Evolutionary conservation across 1,140 invertebrate genomes (phyloP).

Genomic region (Eufriesea mexicana): DNA sequence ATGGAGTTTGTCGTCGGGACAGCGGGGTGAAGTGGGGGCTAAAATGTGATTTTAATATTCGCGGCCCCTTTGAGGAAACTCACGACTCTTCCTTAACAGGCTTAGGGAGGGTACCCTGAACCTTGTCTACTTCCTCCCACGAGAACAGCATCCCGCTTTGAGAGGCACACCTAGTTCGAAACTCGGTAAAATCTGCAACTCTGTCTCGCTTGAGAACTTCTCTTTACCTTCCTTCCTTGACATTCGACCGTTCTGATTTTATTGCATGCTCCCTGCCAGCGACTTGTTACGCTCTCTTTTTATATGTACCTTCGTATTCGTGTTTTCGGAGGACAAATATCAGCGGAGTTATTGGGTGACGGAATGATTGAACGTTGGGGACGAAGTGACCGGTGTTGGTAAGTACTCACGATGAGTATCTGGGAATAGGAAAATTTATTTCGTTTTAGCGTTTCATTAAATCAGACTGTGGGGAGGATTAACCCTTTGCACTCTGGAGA

Average conservation of each 20-base stretch:
- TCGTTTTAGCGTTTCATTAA: no score
- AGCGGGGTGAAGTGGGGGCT: conserved; percentile 52
- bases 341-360: no score
- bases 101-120: conserved; percentile 64
- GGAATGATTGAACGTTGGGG: no score
- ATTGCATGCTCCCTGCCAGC: conserved; percentile 4
- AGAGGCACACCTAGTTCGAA: conserved; percentile 70
- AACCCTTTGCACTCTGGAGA: no score
- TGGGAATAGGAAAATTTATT: no score
- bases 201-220: conserved; percentile 47
- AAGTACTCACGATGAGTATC: no score
- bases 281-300: neutral
- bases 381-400: no score
- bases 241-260: conserved; percentile 55
- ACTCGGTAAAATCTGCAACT: conserved; percentile 74
- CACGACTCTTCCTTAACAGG: conserved; percentile 75
- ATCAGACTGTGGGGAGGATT: no score
- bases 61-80: conserved; percentile 76
- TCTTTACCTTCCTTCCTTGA: conserved; percentile 41
- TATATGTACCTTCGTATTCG: neutral
- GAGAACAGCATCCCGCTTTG: conserved; percentile 70
- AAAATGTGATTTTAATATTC: conserved; percentile 80
- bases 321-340: no score
- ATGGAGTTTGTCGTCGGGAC: conserved; percentile 69
- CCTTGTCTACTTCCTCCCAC: conserved; percentile 49